Base-by-base conservation (phyloP, 2,113 vertebrate species). In the Ailurus styani region DNA sequence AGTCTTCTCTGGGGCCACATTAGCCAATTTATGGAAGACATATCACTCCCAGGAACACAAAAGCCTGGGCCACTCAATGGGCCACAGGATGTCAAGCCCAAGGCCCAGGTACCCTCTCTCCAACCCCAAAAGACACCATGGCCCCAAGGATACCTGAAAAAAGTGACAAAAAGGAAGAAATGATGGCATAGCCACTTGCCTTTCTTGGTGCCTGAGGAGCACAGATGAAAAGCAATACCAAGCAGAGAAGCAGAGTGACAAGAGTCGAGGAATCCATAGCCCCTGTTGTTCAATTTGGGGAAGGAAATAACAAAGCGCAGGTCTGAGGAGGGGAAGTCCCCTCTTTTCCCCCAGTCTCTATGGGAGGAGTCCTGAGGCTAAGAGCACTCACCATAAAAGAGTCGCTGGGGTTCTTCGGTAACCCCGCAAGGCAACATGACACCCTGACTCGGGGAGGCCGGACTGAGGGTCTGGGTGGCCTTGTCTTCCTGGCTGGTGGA, bases 381-480 rank as follows among this genome's bases (percentile, higher is more conserved):
- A 78, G 40, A 98, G 95, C 96, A 98, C 99, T 99, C 98, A 99
- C 99, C 99, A 98, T 99, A 99, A 98, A 99, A 99, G 97, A 99
- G 99, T 98, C 99, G 98, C 97, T 98, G 99, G 95, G 99, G 99
- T 97, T 99, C 98, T 98, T 99, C 99, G 77, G 98, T 99, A 96
- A 99, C 99, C 98, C 99, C 99, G 98, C 99, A 99, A 97, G 99
- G 99, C 98, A 99, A 98, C 99, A 99, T 99, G 98, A 99, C 98
- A 98, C 99, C 99, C 97, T 99, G 98, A 98, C 98, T 99, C 77
- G 99, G 98, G 98, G 99, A 99, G 97, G 99, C 98, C 8, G 99
- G 98, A 95, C 98, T 99, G 96, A 99, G 99, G 96, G 99, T 99
- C 98, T 99, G 99, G 87, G 99, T 99, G 97, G 99, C 99, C 97